Evolutionary conservation across 2,888 invertebrate species (phyloP), one percentile per base, ranked within the genome.

Genomic region (Acronicta psi): DNA sequence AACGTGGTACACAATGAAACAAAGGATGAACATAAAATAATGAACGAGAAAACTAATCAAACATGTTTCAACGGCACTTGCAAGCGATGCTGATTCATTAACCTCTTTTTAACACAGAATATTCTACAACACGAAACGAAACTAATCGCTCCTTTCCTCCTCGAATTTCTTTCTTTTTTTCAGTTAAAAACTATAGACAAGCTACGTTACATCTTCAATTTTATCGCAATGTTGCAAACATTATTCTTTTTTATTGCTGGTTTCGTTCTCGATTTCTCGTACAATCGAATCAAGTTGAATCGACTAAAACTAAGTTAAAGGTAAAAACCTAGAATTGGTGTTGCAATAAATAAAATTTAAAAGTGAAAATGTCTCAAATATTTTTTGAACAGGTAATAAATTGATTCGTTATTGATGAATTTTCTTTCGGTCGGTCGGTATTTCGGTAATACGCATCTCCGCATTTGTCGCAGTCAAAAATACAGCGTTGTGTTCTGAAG

Each of bases 41-140:
- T 77, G 65, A 68, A 62, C 66, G 67, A 74, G 77, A 69, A 79
- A 88, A 90, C 90, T 92, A 93, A 89, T 87, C 83, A 81, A 84
- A 91, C 93, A 93, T 93, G 86, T 85, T 92, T 89, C 84, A 87
- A 80, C 84, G 80, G 74, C 89, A 89, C 91, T 86, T n/a, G 73
- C 80, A 81, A 62, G 76, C 83, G 85, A 85, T 85, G 86, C 82
- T 90, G 89, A 90, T 84, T 89, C 90, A 89, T 87, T 90, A 92
- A 89, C 89, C 90, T 89, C 78, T 75, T 77, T 81, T 68, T 79
- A 77, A 62, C 80, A 84, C 80, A 81, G 85, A 91, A 89, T 88
- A 87, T 85, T 90, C 84, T 87, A 88, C 85, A 87, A 87, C 86
- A 86, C 83, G 81, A 85, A 88, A 80, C 60, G 81, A 85, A 88